Base-by-base conservation (phyloP, 1,140 invertebrate genomes). In the Conopomorpha cramerella region DNA sequence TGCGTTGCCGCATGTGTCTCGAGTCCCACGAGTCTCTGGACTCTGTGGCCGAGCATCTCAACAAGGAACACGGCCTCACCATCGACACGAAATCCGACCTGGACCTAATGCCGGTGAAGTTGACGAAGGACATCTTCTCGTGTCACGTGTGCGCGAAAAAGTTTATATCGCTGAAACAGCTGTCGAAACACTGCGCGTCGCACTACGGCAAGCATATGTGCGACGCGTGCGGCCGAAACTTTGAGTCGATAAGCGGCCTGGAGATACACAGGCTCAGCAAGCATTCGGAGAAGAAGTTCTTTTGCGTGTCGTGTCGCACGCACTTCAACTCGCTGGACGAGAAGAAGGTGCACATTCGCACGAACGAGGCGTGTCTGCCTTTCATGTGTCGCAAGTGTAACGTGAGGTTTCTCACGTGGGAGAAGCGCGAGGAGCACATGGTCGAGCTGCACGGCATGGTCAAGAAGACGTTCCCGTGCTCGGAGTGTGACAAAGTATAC, bases 191-290 rank as follows among this genome's bases (percentile, higher is more conserved):
- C 15, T 11, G 11, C 13, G 19, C 14, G 2, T 16, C 3, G 2
- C 36, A 38, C 15, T 32, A 16, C 18, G n/a, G 2, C 2, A 38
- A 32, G 12, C n/a, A 38, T 12, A 38, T 32, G 8, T 38, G 36
- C 11, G 18, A 38, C 13, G 14, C 17, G 13, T 38, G 36, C 30
- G 36, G 23, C 7, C 31, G 27, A 13, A 15, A 16, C 10, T 38
- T 25, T 13, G 30, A 30, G 10, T 35, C 32, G 4, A 1, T 19
- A 8, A 2, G 2, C 8, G 33, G 33, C n/a, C 26, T 39, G 11
- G 2, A 13, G 11, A 7, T 7, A 8, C 29, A 40, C 28, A 17
- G 2, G n/a, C 11, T 14, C 8, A n/a, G 16, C 28, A 18, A 4
- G 1, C 26, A 30, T 16, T 30, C 12, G 8, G 12, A 8, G n/a